These are phyloP conservation scores for Chymomyza caudatula DNA, from an alignment of 2,888 invertebrate genomes.

Conservation along the genomic window DNA sequence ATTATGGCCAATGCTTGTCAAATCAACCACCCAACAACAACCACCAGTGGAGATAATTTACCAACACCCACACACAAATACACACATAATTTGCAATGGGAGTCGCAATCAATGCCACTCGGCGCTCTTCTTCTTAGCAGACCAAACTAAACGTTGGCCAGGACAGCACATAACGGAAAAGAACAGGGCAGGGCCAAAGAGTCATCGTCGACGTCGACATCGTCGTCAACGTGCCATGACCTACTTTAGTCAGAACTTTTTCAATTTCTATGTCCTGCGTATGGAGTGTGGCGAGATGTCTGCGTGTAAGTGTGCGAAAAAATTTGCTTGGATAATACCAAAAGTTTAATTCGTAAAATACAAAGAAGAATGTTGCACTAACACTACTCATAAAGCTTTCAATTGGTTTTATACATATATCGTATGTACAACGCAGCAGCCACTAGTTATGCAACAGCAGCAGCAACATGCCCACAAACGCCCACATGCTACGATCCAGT, in stretches of 20 bases:
- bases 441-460: conserved; percentile 32
- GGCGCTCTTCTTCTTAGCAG: neutral
- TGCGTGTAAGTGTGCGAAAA: conserved; percentile 7
- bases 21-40: conserved; percentile 54
- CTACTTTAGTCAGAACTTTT: conserved; percentile 61
- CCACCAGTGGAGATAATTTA: conserved; percentile 62
- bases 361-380: conserved; percentile 48
- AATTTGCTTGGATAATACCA: conserved; percentile 33
- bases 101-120: conserved; percentile 15
- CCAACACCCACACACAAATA: conserved; percentile 25
- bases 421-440: conserved; percentile 3
- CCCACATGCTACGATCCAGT: conserved; percentile 25
- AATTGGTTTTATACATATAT: conserved; percentile 43
- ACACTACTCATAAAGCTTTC: conserved; percentile 54
- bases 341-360: conserved; percentile 60
- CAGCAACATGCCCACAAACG: conserved; percentile 44
- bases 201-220: conserved; percentile 6
- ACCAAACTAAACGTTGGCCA: neutral
- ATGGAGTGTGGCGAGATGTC: neutral
- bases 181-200: conserved; percentile 9
- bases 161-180: conserved; percentile 12
- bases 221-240: conserved; percentile 52
- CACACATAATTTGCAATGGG: neutral
- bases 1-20: conserved; percentile 31
- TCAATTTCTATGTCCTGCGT: conserved; percentile 44